Evolutionary conservation across 2,888 invertebrate genomes (phyloP).

Genomic region (Drosophila barbarae): DNA sequence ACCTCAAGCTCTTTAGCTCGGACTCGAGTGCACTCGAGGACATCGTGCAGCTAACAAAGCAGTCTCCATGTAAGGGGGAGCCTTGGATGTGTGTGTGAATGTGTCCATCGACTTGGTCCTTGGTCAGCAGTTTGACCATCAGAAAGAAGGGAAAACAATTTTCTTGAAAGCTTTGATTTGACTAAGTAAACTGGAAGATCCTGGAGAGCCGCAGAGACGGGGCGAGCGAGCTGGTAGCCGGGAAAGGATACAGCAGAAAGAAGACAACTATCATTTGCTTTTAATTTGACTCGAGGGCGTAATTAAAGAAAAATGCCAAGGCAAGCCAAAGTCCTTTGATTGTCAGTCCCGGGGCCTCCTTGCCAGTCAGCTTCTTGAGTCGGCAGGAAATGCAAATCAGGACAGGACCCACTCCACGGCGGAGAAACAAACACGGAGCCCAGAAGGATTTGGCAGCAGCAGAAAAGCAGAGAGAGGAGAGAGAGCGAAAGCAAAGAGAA

Average conservation of each 20-base stretch:
- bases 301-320: conserved; percentile 71
- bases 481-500: conserved; percentile 8
- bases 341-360: conserved; percentile 47
- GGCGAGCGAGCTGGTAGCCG: neutral
- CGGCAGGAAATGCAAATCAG: conserved; percentile 56
- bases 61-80: conserved; percentile 20
- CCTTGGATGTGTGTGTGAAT: conserved; percentile 14
- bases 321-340: conserved; percentile 60
- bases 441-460: conserved; percentile 31
- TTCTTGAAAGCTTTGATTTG: conserved; percentile 71
- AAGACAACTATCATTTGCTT: conserved; percentile 64
- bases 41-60: conserved; percentile 39
- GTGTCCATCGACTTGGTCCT: conserved; percentile 17
- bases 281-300: conserved; percentile 70
- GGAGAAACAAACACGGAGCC: conserved; percentile 21
- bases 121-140: conserved; percentile 38
- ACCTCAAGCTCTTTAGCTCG: conserved; percentile 29
- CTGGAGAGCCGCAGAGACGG: conserved; percentile 35
- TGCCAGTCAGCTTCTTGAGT: conserved; percentile 8
- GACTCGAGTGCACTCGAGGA: conserved; percentile 35
- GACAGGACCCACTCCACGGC: conserved; percentile 26
- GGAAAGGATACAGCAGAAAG: conserved; percentile 22
- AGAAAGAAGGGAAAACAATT: conserved; percentile 59
- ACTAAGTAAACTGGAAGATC: conserved; percentile 64
- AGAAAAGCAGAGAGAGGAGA: neutral